Percentiles rank a stretch among this genome's conserved stretches.
phyloP scores from a whole-genome alignment of 2,888 invertebrate species.

The Dugesia japonica region DNA sequence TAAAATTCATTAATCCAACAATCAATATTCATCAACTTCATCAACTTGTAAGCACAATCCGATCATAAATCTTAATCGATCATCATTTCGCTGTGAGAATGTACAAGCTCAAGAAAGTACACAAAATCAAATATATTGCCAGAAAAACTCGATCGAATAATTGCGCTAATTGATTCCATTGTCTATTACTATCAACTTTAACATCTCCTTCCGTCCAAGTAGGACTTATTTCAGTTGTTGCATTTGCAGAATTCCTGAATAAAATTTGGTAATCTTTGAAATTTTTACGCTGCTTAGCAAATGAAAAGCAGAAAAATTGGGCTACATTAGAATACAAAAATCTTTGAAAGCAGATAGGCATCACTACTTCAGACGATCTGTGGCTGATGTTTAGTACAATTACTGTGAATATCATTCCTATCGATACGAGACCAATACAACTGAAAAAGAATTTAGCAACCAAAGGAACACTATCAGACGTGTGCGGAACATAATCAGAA shows the following conservation, averaged over 20 bases:
- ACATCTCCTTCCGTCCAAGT: background rate
- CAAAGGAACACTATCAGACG: slow-evolving; percentile 26
- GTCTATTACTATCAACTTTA: background rate
- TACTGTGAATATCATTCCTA: background rate
- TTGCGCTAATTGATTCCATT: slow-evolving; percentile 28
- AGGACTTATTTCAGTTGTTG: background rate
- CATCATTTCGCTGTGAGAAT: background rate
- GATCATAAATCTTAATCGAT: too few species aligned
- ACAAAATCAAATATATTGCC: background rate
- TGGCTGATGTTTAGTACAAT: slow-evolving; percentile 27
- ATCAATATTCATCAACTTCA: too few species aligned
- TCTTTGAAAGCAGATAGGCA: slow-evolving; percentile 21
- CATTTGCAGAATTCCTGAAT: background rate
- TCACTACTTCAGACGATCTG: slow-evolving; percentile 12
- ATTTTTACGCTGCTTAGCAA: background rate
- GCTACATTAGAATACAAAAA: background rate
- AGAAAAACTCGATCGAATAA: slow-evolving; percentile 30
- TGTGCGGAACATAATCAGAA: slow-evolving; percentile 30
- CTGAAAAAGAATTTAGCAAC: slow-evolving; percentile 27
- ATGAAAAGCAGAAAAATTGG: slow-evolving; percentile 26
- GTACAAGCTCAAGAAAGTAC: background rate
- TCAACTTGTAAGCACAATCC: too few species aligned
- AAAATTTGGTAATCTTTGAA: background rate
- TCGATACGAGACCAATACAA: slow-evolving; percentile 24
- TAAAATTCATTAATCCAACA: too few species aligned